Percentiles rank a stretch among this genome's conserved stretches.
These are phyloP conservation scores for Ectropis grisescens DNA, from an alignment of 1,140 invertebrate genomes.

Conservation along the genomic window DNA sequence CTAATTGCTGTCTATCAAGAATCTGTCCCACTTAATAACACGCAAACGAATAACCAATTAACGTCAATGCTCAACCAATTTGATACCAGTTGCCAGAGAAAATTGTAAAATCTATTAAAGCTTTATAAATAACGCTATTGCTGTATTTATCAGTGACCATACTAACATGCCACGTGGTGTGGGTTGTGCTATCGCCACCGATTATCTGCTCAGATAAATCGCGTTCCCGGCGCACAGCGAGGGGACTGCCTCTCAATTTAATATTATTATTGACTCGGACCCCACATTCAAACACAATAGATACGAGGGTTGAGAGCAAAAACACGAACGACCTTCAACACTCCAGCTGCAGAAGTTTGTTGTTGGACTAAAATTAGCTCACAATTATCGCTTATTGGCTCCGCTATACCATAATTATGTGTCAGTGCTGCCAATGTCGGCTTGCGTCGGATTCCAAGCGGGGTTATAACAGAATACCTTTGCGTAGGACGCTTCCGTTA, in stretches of 20 bases:
- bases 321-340: too few relatives aligned
- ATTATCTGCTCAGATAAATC: conserved; percentile 43
- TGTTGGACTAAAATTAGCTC: not conserved
- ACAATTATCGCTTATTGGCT: not conserved
- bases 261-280: conserved; percentile 29
- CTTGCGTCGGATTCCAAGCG: conserved; percentile 14
- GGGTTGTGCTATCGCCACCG: conserved; percentile 1
- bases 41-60: too few relatives aligned
- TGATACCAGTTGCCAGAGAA: too few relatives aligned
- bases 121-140: too few relatives aligned
- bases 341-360: too few relatives aligned
- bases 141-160: too few relatives aligned
- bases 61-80: too few relatives aligned
- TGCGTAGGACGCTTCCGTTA: conserved; percentile 18
- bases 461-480: conserved; percentile 5
- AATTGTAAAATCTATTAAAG: too few relatives aligned
- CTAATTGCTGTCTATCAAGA: too few relatives aligned
- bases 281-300: conserved; percentile 11
- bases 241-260: conserved; percentile 18
- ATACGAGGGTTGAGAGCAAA: conserved; percentile 1
- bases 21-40: too few relatives aligned
- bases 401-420: not conserved
- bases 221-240: conserved; percentile 22
- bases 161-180: too few relatives aligned
- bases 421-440: conserved; percentile 10